Evolutionary conservation across 2,797 vertebrate species (phyloP), one percentile per base, ranked within the genome.

Genomic region (Anolis apletophallus): DNA sequence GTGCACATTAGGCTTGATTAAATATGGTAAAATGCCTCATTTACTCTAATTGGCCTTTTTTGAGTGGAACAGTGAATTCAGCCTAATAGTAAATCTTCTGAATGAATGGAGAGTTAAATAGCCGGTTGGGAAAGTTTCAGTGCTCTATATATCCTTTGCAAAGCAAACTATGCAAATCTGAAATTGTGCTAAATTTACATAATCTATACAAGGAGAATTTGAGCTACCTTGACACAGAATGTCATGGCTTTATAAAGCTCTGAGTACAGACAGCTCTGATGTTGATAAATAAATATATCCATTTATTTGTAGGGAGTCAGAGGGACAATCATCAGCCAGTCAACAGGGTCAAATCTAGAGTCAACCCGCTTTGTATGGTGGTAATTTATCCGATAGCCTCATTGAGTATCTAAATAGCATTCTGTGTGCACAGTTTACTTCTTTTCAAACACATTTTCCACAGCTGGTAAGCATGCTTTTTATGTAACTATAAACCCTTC

Each of bases 381-480:
- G 93, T 91, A 93, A 87, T 83, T 88, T 91, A 76, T 88, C 88
- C 1, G 7, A 87, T 81, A 88, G 81, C 88, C 69, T 86, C 46
- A 40, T 88, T 94, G 93, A 40, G 83, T 91, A 90, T 87, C 90
- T 93, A 96, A 95, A 95, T 91, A 95, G 81, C 90, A 52, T 83
- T 57, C 90, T 88, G 0, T 84, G 71, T 87, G 92, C 93, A 88
- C 80, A 83, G 86, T 93, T 93, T 84, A 91, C 91, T 95, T 93
- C 86, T 95, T 93, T 93, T 91, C 91, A 93, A 2, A 67, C 85
- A 5, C 11, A 50, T 90, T 93, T 86, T 80, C 93, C 73, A 82
- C 92, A 95, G 95, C 95, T 96, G 95, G 91, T 50, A 73, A 85
- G 40, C 16, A 5, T 89, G 90, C 82, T 84, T 94, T 90, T 95